Evolutionary conservation across 2,888 invertebrate species (phyloP), one percentile per base, ranked within the genome.

Genomic region (Leucozona laternaria): DNA sequence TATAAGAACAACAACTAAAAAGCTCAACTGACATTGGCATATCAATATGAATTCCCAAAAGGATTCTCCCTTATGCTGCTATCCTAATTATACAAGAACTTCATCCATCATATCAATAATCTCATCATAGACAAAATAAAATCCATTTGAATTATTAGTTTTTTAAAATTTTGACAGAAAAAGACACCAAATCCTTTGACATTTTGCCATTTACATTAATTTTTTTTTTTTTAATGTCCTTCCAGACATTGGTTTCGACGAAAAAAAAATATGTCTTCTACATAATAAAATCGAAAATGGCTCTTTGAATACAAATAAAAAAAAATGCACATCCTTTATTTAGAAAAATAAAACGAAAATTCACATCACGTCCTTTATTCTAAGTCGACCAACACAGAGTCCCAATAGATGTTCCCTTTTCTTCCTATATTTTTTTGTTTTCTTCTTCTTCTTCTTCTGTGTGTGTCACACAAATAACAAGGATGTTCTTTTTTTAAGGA

Each of bases 281-380:
- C 1, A n/a, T 2, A 43, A 43, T 17, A 22, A 48, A 66, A 34
- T 50, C 17, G 48, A 34, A 48, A 50, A 37, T 22, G 15, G 11
- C 22, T n/a, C 20, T 50, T 15, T 3, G n/a, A 68, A 22, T 37
- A 50, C n/a, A 53, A 53, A 53, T 40, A 60, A 40, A 37, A 68
- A 34, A 68, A 68, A 68, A 15, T 66, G 37, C 15, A 53, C 50
- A 37, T 48, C 34, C 48, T 34, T 37, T 58, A 37, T 37, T 22
- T n/a, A 20, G 31, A n/a, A 25, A 43, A n/a, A 45, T 25, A 62
- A 45, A 64, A 66, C 31, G 20, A 13, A 64, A 77, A 85, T 85
- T 81, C 85, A 73, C 77, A 81, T 85, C 85, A 85, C 81, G 85
- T 85, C 66, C 68, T 77, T 25, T 37, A n/a, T 28, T 20, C 68